Percentiles rank a stretch among this genome's conserved stretches.
phyloP scores from a whole-genome alignment of 1,140 invertebrate species.

The Dendrolimus punctatus region DNA sequence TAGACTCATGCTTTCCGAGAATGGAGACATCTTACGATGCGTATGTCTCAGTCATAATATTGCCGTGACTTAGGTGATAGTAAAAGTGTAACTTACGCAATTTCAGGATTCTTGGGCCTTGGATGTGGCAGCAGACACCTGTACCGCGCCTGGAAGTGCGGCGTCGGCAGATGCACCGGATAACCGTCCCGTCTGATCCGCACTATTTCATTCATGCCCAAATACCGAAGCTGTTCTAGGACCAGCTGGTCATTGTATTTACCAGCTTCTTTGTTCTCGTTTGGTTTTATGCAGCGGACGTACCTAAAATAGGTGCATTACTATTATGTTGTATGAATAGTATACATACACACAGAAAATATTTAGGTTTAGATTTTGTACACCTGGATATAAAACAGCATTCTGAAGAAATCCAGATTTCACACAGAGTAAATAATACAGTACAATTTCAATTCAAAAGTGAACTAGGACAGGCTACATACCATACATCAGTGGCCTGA shows the following conservation, averaged over 20 bases:
- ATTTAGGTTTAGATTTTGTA: no score
- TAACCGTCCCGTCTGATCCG: conserved; percentile 94
- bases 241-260: conserved; percentile 89
- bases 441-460: neutral
- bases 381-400: no score
- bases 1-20: no score
- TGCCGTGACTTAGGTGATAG: neutral
- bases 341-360: no score
- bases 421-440: no score
- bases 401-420: no score
- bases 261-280: conserved; percentile 88
- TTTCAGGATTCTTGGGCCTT: conserved; percentile 69
- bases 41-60: neutral
- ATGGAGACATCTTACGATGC: no score
- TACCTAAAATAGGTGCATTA: conserved; percentile 74
- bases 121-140: conserved; percentile 75
- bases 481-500: conserved; percentile 94
- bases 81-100: conserved; percentile 50
- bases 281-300: conserved; percentile 96
- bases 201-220: conserved; percentile 97
- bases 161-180: conserved; percentile 88
- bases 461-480: conserved; percentile 23
- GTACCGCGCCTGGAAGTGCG: conserved; percentile 86
- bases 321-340: no score
- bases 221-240: conserved; percentile 91